Evolutionary conservation across 2,113 vertebrate species (phyloP).

Genomic region (Xiphophorus hellerii): DNA sequence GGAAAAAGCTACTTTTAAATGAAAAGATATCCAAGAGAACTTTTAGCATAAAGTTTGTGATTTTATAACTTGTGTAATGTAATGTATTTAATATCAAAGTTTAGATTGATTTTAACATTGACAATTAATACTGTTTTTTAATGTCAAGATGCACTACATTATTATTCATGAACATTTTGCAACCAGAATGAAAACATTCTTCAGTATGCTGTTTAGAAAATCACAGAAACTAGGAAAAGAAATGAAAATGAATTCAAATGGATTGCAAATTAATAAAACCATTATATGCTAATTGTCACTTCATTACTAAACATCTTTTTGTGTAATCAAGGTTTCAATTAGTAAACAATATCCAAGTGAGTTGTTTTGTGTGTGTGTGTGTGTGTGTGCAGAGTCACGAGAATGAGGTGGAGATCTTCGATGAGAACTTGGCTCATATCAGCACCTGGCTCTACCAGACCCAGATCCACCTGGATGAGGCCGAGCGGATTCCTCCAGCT

Average conservation of each 20-base stretch:
- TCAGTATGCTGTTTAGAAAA: too few relatives aligned
- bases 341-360: neutral
- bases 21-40: neutral
- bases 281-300: neutral
- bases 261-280: too few relatives aligned
- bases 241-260: too few relatives aligned
- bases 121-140: neutral
- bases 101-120: neutral
- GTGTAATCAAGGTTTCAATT: neutral
- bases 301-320: neutral
- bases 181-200: too few relatives aligned
- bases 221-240: too few relatives aligned
- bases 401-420: conserved; percentile 94
- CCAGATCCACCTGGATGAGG: conserved; percentile 93
- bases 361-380: neutral
- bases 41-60: neutral
- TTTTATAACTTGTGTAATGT: neutral
- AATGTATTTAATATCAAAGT: neutral
- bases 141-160: neutral
- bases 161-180: neutral
- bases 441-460: conserved; percentile 99
- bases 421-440: conserved; percentile 96
- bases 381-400: conserved; percentile 87
- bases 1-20: neutral
- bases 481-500: conserved; percentile 85